Conservation (phyloP, 2,888 invertebrate species). For the Pachymerium ferrugineum region DNA sequence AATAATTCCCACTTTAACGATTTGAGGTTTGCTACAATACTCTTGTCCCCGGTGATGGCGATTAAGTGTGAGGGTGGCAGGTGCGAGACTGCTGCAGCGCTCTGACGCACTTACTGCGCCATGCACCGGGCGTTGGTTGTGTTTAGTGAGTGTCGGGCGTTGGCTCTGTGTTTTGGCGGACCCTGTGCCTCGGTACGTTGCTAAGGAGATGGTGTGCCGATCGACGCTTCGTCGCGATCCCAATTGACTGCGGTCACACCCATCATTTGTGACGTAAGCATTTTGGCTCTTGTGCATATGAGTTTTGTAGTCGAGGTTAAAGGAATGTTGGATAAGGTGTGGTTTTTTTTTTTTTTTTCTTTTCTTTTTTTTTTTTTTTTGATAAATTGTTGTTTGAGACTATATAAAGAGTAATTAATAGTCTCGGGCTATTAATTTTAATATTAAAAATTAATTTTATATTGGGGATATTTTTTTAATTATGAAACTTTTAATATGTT, state of each 20-base stretch:
- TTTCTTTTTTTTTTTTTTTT: too few relatives aligned
- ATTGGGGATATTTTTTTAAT: too few relatives aligned
- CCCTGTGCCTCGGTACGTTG: not conserved
- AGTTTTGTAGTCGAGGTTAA: constrained; percentile 21
- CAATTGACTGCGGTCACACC: constrained; percentile 25
- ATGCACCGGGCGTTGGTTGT: not conserved
- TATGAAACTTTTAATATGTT: too few relatives aligned
- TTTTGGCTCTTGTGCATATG: constrained; percentile 6
- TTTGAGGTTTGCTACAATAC: not conserved
- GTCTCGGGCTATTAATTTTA: too few relatives aligned
- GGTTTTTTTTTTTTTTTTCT: too few relatives aligned
- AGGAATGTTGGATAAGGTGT: not conserved
- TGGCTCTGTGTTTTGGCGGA: not conserved
- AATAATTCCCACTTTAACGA: too few relatives aligned
- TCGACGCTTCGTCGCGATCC: constrained; percentile 20
- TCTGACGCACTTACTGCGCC: constrained; percentile 25
- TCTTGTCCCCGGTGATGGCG: not conserved
- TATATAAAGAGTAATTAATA: constrained; percentile 14
- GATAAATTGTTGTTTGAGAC: too few relatives aligned
- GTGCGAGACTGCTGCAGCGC: constrained; percentile 27
- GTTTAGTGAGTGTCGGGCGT: not conserved
- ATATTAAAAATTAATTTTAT: too few relatives aligned
- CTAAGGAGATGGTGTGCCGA: constrained; percentile 11
- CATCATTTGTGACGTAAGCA: constrained; percentile 27
- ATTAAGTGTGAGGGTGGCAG: constrained; percentile 25